Evolutionary conservation across 2,888 invertebrate species (phyloP).

Genomic region (Myathropa florea): DNA sequence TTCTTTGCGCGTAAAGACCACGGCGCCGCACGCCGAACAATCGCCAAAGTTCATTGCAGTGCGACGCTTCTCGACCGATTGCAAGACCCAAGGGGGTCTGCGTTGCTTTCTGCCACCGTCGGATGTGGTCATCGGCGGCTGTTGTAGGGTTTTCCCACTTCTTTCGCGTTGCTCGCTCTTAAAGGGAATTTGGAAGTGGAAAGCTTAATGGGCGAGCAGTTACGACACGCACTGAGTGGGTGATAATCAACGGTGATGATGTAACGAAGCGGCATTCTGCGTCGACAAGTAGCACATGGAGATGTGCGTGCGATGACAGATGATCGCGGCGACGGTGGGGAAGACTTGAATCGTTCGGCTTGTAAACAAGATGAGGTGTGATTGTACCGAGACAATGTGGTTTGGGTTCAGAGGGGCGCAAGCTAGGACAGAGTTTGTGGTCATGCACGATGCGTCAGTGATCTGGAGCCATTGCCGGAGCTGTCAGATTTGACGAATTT

Average conservation of each 20-base stretch:
- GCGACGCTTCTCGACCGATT: constrained; percentile 45
- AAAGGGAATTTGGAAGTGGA: not conserved
- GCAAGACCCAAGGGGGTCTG: too few species aligned
- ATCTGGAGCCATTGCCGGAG: not conserved
- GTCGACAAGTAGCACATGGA: constrained; percentile 18
- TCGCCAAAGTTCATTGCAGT: constrained; percentile 60
- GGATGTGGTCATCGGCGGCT: constrained; percentile 17
- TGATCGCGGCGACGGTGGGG: not conserved
- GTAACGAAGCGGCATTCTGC: constrained; percentile 5
- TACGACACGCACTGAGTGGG: constrained; percentile 23
- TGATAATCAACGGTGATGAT: not conserved
- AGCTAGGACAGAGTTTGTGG: not conserved
- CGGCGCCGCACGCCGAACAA: constrained; percentile 2
- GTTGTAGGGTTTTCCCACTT: constrained; percentile 17
- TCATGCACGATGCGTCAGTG: not conserved
- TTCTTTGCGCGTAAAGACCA: too few species aligned
- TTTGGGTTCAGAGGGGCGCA: not conserved
- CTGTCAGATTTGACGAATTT: not conserved
- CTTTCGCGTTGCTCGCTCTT: not conserved
- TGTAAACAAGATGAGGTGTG: constrained; percentile 27
- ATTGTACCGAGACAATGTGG: not conserved
- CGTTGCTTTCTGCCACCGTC: not conserved
- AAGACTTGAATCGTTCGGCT: constrained; percentile 21
- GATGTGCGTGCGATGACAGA: constrained; percentile 6
- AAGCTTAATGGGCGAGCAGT: constrained; percentile 11